Percentiles rank a stretch among this genome's conserved stretches.
phyloP scores from a whole-genome alignment of 2,797 vertebrate species.

The Selene dorsalis region DNA sequence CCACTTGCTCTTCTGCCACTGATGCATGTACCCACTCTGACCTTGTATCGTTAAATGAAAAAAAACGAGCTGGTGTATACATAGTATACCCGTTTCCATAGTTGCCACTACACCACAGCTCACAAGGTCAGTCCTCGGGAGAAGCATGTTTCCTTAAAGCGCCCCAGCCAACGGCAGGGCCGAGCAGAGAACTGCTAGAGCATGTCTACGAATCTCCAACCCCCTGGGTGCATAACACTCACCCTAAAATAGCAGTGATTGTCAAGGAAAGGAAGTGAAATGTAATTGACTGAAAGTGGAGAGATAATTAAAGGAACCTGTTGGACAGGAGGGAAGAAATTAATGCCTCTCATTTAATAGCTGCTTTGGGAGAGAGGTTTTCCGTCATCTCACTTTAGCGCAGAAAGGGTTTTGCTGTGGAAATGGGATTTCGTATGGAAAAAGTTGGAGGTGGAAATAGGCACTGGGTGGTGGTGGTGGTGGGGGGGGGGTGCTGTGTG shows the following conservation, averaged over 20 bases:
- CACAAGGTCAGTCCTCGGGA: slow-evolving; percentile 55
- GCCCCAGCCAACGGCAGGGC: slow-evolving; percentile 43
- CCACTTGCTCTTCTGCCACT: slow-evolving; percentile 23
- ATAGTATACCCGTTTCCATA: slow-evolving; percentile 34
- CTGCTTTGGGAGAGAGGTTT: slow-evolving; percentile 80
- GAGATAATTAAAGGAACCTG: slow-evolving; percentile 87
- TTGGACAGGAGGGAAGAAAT: slow-evolving; percentile 84
- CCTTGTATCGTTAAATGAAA: slow-evolving; percentile 34
- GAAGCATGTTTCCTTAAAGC: slow-evolving; percentile 52
- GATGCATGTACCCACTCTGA: slow-evolving; percentile 25
- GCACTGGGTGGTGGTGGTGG: slow-evolving; percentile 54
- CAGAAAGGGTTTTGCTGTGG: slow-evolving; percentile 70
- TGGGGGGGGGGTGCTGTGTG: slow-evolving; percentile 70
- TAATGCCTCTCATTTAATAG: slow-evolving; percentile 84
- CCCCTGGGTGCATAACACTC: slow-evolving; percentile 80
- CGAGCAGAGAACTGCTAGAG: slow-evolving; percentile 63
- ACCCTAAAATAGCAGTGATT: slow-evolving; percentile 87
- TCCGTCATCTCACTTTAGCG: slow-evolving; percentile 71
- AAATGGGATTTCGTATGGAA: slow-evolving; percentile 75
- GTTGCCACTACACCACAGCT: slow-evolving; percentile 36
- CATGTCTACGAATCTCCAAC: slow-evolving; percentile 72
- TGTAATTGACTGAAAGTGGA: slow-evolving; percentile 88
- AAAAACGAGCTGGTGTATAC: slow-evolving; percentile 19
- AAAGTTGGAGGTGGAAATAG: slow-evolving; percentile 64
- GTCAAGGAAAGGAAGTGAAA: slow-evolving; percentile 87